Conservation (phyloP, 2,797 vertebrate genomes). For the Choloepus didactylus region DNA sequence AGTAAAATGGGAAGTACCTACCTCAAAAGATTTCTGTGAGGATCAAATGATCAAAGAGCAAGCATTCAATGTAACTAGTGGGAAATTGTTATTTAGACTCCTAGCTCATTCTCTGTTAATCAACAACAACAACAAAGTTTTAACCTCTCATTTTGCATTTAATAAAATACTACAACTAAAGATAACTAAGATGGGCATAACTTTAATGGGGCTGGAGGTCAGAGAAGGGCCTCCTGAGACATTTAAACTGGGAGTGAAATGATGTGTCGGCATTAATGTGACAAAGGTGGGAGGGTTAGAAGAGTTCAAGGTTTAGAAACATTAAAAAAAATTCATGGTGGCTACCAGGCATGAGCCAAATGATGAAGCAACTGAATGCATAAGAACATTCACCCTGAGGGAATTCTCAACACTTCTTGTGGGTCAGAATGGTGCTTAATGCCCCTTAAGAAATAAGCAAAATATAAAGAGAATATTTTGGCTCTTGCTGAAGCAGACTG, state of each 20-base stretch:
- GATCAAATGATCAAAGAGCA: not conserved
- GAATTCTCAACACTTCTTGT: not conserved
- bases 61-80: constrained; percentile 1
- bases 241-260: constrained; percentile 31
- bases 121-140: not conserved
- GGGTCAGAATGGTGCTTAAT: not conserved
- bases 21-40: constrained; percentile 18
- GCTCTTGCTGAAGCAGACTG: constrained; percentile 43
- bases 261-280: not conserved
- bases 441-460: constrained; percentile 13
- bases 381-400: not conserved
- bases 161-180: constrained; percentile 41
- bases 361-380: constrained; percentile 20
- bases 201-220: not conserved
- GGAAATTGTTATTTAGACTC: constrained; percentile 14
- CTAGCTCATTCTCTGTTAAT: not conserved
- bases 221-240: not conserved
- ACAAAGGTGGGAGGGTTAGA: not conserved
- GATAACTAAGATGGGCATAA: constrained; percentile 16
- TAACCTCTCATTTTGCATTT: constrained; percentile 32
- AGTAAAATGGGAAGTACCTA: not conserved
- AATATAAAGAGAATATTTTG: constrained; percentile 45
- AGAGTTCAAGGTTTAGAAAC: constrained; percentile 11
- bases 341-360: not conserved
- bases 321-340: not conserved